Conservation (phyloP, 2,888 invertebrate species). For the Leucoma salicis region DNA sequence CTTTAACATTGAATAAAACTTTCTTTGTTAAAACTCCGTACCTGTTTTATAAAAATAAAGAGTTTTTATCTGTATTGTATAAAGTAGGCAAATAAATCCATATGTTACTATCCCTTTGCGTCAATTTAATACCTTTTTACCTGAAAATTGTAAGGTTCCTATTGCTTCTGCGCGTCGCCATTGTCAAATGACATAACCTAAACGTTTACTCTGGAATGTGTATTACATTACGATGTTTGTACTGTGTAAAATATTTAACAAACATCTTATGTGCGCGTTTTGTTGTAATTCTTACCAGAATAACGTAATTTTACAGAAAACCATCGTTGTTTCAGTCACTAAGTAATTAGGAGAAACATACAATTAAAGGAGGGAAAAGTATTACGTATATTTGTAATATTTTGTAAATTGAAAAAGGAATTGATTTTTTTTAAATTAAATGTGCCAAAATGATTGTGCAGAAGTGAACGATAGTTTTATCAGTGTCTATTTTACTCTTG, state of each 20-base stretch:
- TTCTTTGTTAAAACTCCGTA: too few relatives aligned
- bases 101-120: conserved; percentile 28
- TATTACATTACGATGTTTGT: conserved; percentile 38
- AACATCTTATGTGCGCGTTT: conserved; percentile 4
- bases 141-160: conserved; percentile 36
- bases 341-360: conserved; percentile 12
- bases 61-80: conserved; percentile 4
- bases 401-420: conserved; percentile 19
- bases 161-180: conserved; percentile 69
- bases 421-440: conserved; percentile 22
- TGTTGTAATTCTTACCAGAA: background rate
- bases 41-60: conserved; percentile 1
- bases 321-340: conserved; percentile 15
- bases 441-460: background rate
- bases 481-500: conserved; percentile 2
- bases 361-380: conserved; percentile 17
- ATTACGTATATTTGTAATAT: conserved; percentile 1
- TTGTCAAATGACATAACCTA: conserved; percentile 69
- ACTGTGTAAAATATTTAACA: conserved; percentile 15
- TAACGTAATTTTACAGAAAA: conserved; percentile 1
- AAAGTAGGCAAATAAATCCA: conserved; percentile 35
- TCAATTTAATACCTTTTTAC: conserved; percentile 44
- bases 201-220: conserved; percentile 48
- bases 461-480: conserved; percentile 15
- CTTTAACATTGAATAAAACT: too few relatives aligned